Conservation (phyloP, 2,797 vertebrate genomes). For the Macrochelys suwanniensis region DNA sequence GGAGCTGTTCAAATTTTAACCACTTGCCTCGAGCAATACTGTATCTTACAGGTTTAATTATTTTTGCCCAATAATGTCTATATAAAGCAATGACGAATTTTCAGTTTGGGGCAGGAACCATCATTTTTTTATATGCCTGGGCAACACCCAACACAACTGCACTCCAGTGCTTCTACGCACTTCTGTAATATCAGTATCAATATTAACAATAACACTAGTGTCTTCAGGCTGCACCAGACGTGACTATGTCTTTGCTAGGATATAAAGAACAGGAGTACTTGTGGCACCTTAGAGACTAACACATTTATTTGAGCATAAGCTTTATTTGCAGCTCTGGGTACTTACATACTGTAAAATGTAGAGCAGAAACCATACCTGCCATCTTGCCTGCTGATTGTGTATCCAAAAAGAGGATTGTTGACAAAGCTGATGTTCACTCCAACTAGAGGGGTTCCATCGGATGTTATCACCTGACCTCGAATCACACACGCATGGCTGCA, state of each 20-base stretch:
- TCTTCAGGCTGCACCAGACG: background rate
- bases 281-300: too few species aligned
- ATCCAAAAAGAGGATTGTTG: constrained; percentile 92
- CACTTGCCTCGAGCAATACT: background rate
- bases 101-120: background rate
- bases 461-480: constrained; percentile 97
- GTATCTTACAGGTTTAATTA: constrained; percentile 19
- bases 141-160: background rate
- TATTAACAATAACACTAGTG: background rate
- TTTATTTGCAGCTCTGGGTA: background rate
- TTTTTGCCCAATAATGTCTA: constrained; percentile 40
- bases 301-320: too few species aligned
- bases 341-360: background rate
- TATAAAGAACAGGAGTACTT: too few species aligned
- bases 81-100: constrained; percentile 5
- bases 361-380: constrained; percentile 88
- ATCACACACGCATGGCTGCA: constrained; percentile 96
- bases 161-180: background rate
- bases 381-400: constrained; percentile 96
- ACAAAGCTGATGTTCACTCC: constrained; percentile 98
- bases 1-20: constrained; percentile 44
- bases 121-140: background rate
- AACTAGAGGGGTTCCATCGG: constrained; percentile 95
- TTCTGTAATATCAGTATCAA: background rate
- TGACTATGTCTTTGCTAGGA: accelerated